phyloP scores from a whole-genome alignment of 2,797 vertebrate genomes.

The Cryptoprocta ferox region DNA sequence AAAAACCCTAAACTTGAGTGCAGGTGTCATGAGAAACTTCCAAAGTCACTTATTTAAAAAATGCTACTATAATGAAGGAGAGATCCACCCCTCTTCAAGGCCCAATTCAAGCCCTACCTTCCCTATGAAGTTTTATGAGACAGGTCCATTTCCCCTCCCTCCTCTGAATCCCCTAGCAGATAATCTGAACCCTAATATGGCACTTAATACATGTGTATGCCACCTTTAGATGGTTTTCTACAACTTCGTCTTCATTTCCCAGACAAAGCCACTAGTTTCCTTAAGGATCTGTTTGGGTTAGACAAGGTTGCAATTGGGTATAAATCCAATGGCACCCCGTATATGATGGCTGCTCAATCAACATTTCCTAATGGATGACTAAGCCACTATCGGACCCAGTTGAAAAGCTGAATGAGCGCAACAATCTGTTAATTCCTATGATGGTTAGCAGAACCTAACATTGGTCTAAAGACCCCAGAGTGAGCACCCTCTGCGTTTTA shows the following conservation, averaged over 20 bases:
- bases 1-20: not conserved
- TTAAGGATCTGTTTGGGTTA: slow-evolving; percentile 25
- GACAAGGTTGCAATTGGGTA: not conserved
- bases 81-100: not conserved
- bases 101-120: not conserved
- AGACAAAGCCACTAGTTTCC: not conserved
- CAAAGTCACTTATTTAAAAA: not conserved
- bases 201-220: not conserved
- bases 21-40: not conserved
- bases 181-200: not conserved
- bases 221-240: not conserved
- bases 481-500: not conserved
- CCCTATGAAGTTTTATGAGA: not conserved
- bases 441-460: not conserved
- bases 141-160: not conserved
- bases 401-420: not conserved
- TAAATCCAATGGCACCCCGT: not conserved
- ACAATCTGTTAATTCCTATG: not conserved
- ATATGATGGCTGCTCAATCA: not conserved
- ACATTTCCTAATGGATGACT: not conserved
- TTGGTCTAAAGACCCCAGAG: not conserved
- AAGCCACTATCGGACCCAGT: not conserved
- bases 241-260: not conserved
- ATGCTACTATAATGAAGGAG: no score
- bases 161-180: not conserved